Percentiles rank a stretch among this genome's conserved stretches.
Evolutionary conservation across 2,797 vertebrate genomes (phyloP).

Genomic region (Rhinella marina): DNA sequence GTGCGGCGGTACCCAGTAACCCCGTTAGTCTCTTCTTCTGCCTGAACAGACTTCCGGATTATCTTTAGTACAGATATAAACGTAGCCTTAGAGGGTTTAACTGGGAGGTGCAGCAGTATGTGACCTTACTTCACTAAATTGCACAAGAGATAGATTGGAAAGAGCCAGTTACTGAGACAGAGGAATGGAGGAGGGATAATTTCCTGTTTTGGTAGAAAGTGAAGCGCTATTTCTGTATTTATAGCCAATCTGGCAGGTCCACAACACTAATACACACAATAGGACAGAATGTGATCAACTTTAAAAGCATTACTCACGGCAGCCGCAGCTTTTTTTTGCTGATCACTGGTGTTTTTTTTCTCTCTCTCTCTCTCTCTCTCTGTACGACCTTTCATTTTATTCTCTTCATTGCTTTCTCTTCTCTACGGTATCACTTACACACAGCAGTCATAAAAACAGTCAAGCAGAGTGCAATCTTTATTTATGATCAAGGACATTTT

Average conservation of each 20-base stretch:
- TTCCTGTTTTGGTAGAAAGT: constrained; percentile 39
- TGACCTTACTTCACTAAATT: constrained; percentile 49
- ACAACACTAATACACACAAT: constrained; percentile 48
- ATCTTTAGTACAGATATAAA: too few relatives aligned
- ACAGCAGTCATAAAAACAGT: constrained; percentile 53
- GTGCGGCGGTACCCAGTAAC: too few relatives aligned
- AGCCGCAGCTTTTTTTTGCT: constrained; percentile 50
- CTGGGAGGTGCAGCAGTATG: constrained; percentile 25
- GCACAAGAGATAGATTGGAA: constrained; percentile 42
- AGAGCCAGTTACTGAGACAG: constrained; percentile 42
- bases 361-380: constrained; percentile 22
- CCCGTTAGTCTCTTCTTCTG: too few relatives aligned
- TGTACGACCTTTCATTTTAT: constrained; percentile 32
- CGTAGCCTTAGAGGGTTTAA: constrained; percentile 34
- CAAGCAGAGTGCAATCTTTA: constrained; percentile 43
- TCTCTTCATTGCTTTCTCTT: constrained; percentile 56
- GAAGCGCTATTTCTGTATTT: constrained; percentile 53
- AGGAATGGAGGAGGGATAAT: background rate
- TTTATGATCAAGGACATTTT: constrained; percentile 24
- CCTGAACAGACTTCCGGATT: too few relatives aligned
- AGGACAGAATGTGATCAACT: constrained; percentile 54
- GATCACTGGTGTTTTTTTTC: constrained; percentile 1
- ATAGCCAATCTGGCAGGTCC: constrained; percentile 57
- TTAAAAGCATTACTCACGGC: constrained; percentile 57
- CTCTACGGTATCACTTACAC: constrained; percentile 55